Conservation (phyloP, 2,888 invertebrate species). For the Hyposoter didymator region DNA sequence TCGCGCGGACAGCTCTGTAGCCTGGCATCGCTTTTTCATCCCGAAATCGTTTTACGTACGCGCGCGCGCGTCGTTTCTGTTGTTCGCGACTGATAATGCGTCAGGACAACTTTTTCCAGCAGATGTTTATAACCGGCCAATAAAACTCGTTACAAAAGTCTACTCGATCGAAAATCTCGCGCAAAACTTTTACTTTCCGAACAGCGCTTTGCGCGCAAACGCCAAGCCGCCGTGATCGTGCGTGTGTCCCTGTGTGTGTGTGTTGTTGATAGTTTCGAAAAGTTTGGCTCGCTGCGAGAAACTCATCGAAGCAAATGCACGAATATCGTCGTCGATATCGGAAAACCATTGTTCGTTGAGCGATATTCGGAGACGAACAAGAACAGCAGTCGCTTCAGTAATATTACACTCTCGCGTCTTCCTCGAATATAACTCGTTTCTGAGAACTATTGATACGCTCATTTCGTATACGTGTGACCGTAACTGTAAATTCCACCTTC, state of each 20-base stretch:
- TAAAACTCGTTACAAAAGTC: background rate
- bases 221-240: background rate
- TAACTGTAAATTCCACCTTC: conserved; percentile 22
- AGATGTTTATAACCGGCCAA: background rate
- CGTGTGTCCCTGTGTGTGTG: background rate
- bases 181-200: background rate
- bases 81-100: background rate
- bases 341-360: conserved; percentile 35
- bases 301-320: conserved; percentile 24
- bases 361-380: conserved; percentile 21
- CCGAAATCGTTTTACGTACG: background rate
- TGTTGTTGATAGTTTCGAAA: conserved; percentile 31
- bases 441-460: background rate
- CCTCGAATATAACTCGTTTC: conserved; percentile 3
- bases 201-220: conserved; percentile 26
- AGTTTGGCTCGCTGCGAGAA: conserved; percentile 27
- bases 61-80: background rate
- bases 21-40: conserved; percentile 22
- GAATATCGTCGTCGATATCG: conserved; percentile 44
- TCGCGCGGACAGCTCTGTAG: conserved; percentile 6
- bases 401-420: conserved; percentile 31
- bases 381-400: conserved; percentile 27
- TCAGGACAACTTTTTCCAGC: background rate
- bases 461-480: background rate
- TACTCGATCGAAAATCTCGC: background rate